Conservation (phyloP, 2,113 vertebrate genomes). For the Tenebrosternarchus preto region DNA sequence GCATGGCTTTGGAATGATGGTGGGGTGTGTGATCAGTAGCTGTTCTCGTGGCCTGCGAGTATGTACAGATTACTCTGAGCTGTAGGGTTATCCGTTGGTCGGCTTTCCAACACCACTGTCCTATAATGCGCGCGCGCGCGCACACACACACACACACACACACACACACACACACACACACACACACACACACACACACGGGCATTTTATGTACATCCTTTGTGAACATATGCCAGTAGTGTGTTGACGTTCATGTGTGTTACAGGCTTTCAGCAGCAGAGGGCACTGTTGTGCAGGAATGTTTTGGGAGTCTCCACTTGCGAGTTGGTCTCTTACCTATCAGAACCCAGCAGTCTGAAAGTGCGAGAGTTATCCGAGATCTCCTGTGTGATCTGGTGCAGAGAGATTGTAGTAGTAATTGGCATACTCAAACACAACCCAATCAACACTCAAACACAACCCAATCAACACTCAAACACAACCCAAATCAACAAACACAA, state of each 20-base stretch:
- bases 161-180: slow-evolving; percentile 43
- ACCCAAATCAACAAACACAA: no score
- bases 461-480: no score
- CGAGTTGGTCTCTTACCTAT: slow-evolving; percentile 79
- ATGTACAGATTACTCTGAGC: slow-evolving; percentile 99
- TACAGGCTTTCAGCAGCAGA: no score
- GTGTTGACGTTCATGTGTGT: slow-evolving; percentile 12
- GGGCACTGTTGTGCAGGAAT: neutral
- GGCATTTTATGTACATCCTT: neutral
- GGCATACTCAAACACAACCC: neutral
- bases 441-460: neutral
- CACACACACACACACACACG: slow-evolving; percentile 41
- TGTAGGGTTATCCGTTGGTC: slow-evolving; percentile 95
- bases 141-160: slow-evolving; percentile 44
- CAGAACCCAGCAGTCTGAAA: slow-evolving; percentile 97
- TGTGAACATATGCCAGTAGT: neutral
- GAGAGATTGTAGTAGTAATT: slow-evolving; percentile 26
- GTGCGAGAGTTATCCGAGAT: slow-evolving; percentile 96
- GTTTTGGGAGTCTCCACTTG: neutral
- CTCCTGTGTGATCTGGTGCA: slow-evolving; percentile 92
- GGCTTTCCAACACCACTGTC: slow-evolving; percentile 97
- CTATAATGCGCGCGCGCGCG: slow-evolving; percentile 75
- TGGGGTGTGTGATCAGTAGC: slow-evolving; percentile 82
- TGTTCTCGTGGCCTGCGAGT: slow-evolving; percentile 98
- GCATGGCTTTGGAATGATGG: slow-evolving; percentile 40